A percentile compares a stretch with the other conserved stretches of the same genome.
These are phyloP conservation scores for Trichosurus vulpecula DNA, from an alignment of 2,797 vertebrate species.

Conservation along the genomic window DNA sequence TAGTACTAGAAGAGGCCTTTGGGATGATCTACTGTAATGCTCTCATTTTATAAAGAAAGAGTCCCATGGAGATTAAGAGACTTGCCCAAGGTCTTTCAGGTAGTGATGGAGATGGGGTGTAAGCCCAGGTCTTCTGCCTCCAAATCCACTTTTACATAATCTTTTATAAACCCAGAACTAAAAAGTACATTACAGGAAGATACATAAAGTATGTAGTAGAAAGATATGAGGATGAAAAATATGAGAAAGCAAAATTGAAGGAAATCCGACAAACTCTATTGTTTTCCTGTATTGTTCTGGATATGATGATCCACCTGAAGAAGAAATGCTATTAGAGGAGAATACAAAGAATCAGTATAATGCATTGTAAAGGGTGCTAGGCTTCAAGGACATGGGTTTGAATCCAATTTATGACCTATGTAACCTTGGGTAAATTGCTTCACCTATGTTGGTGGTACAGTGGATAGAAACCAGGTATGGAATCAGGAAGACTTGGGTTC, in stretches of 20 bases:
- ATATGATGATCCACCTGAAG: not conserved
- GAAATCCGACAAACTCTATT: not conserved
- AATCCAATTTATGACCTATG: not conserved
- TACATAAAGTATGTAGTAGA: conserved; percentile 19
- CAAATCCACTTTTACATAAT: not conserved
- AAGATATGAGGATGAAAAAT: conserved; percentile 47
- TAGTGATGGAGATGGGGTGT: not conserved
- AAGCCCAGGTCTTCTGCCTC: not conserved
- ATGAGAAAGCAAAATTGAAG: not conserved
- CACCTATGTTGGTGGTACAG: too few relatives aligned
- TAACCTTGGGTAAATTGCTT: not conserved
- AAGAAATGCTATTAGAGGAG: not conserved
- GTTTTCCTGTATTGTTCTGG: not conserved
- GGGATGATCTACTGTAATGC: not conserved
- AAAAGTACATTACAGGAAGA: conserved; percentile 1
- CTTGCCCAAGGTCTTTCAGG: not conserved
- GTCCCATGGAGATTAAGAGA: not conserved
- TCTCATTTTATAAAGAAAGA: not conserved
- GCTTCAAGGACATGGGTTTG: not conserved
- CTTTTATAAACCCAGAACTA: not conserved
- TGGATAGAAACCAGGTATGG: too few relatives aligned
- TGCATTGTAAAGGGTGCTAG: not conserved
- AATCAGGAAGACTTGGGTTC: not conserved
- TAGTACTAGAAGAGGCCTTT: not conserved
- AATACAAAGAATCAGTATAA: not conserved